Percentiles rank a stretch among this genome's conserved stretches.
These are phyloP conservation scores for Bubalus kerabau DNA, from an alignment of 2,113 vertebrate species.

Conservation along the genomic window DNA sequence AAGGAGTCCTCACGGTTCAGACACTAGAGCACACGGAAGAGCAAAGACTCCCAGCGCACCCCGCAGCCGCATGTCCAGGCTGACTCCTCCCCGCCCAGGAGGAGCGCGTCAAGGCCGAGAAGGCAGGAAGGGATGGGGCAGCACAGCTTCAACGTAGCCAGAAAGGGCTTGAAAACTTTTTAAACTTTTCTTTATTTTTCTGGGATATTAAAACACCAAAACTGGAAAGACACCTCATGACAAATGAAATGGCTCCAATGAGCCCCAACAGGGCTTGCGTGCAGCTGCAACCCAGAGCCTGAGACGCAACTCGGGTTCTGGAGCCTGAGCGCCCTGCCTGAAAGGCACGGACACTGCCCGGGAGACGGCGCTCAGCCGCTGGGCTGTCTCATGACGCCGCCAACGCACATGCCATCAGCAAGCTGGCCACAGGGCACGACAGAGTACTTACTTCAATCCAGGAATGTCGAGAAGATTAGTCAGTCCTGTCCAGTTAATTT, in stretches of 20 bases:
- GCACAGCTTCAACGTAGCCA: background rate
- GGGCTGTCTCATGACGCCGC: background rate
- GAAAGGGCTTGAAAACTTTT: background rate
- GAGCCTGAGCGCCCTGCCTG: background rate
- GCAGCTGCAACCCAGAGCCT: background rate
- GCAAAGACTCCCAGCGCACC: fast-evolving
- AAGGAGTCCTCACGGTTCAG: background rate
- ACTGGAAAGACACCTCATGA: background rate
- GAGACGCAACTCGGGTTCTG: fast-evolving
- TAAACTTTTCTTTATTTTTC: background rate
- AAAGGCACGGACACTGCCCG: too few relatives aligned
- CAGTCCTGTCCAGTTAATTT: constrained; percentile 98
- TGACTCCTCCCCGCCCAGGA: background rate
- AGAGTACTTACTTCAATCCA: constrained; percentile 92
- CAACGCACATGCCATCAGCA: background rate
- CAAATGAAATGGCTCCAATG: background rate
- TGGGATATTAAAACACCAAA: background rate
- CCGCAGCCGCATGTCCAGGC: background rate
- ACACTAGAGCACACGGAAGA: background rate
- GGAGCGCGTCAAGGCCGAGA: background rate
- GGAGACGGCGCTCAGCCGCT: background rate
- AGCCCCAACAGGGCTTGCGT: background rate
- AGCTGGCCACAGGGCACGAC: background rate
- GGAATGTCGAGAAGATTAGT: constrained; percentile 98
- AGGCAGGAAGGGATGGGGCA: background rate